Evolutionary conservation across 2,888 invertebrate species (phyloP), one percentile per base, ranked within the genome.

Genomic region (Saturnia japonica): DNA sequence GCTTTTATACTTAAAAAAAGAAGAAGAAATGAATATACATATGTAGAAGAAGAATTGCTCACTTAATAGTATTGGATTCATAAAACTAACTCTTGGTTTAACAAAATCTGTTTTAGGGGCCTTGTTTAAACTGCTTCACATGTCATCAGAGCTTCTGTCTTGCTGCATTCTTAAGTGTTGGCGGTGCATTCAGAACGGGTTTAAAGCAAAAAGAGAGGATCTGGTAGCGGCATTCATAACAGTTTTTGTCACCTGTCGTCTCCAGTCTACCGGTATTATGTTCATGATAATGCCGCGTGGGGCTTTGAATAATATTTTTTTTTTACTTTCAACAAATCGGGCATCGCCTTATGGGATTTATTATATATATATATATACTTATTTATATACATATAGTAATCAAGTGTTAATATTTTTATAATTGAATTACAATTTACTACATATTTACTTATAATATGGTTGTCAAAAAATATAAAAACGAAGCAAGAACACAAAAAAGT

Each of bases 181-280:
- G 80, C 81, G 78, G 74, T 78, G 82, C 83, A 84, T 86, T 86
- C 82, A 85, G 80, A 88, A 90, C 91, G 78, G 84, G 91, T 91
- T 88, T 77, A 67, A 71, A 79, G 88, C 86, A 91, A 91, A 90
- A 91, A 91, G 84, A 75, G 77, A 81, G 77, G 84, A 80, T 79
- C 82, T 78, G 84, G 82, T 80, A 82, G 77, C 79, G 79, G 85
- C 88, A 90, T 91, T 91, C 89, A 89, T 89, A 88, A 85, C 86
- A 87, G 84, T 91, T 91, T 90, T 91, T 91, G 86, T 90, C 89
- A 89, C 88, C 88, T 88, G 88, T 84, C 87, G 77, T 79, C 79
- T 73, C n/a, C 77, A 75, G 64, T 40, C 78, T 78, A 77, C 81
- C 77, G 77, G 84, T 83, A 82, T 86, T 85, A 84, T 86, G 80